Evolutionary conservation across 2,888 invertebrate species (phyloP), one percentile per base, ranked within the genome.

Genomic region (Platerodrilus igneus): DNA sequence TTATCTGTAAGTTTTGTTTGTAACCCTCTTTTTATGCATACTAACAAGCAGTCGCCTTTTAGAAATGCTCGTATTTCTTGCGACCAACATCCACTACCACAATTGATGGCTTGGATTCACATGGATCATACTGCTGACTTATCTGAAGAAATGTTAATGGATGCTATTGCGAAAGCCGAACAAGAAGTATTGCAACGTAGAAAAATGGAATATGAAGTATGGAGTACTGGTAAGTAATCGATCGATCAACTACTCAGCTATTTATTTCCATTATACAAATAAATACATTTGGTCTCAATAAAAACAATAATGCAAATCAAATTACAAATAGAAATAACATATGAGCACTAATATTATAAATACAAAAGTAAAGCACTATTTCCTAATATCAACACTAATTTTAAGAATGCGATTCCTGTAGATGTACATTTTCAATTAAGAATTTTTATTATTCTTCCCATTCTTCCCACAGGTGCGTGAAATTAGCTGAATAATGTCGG

Each of bases 201-300:
- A 59, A 81, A 81, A 50, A 75, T 86, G 51, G 90, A 90, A 59
- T 89, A 86, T 60, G 80, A 85, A 68, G 76, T 87, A 13, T 91
- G 88, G 86, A 74, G 81, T 48, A 64, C 75, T 50, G 75, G 85
- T 85, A 66, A 75, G 76, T 72, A 32, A 22, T 14, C 15, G 8
- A 18, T n/a, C n/a, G n/a, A n/a, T n/a, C n/a, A n/a, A n/a, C 19
- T 6, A 19, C 19, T 8, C 19, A 5, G 8, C 7, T 19, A 5
- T 5, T 9, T 9, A 8, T 4, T 25, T 25, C 5, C 5, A 25
- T 7, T 19, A 7, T 16, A 14, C 15, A 6, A 19, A 19, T 8
- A 19, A 19, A 19, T 19, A 19, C n/a, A n/a, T n/a, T n/a, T n/a
- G n/a, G n/a, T n/a, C n/a, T n/a, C n/a, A n/a, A n/a, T n/a, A n/a